phyloP scores from a whole-genome alignment of 2,888 invertebrate genomes.

The Auanema freiburgensis region DNA sequence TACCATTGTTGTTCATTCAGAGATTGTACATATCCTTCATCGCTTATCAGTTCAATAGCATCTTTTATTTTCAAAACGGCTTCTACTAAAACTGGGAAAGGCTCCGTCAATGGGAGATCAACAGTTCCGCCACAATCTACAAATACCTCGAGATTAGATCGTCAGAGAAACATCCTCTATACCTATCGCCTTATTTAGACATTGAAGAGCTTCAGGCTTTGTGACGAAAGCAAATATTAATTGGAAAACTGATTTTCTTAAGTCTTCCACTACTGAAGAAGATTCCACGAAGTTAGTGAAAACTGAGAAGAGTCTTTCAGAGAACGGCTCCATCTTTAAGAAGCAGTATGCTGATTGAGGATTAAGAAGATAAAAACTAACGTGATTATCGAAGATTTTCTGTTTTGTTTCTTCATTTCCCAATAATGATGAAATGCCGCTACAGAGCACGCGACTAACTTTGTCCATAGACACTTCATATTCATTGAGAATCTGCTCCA shows the following conservation, averaged over 20 bases:
- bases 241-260: slow-evolving; percentile 27
- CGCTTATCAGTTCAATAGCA: slow-evolving; percentile 17
- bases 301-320: slow-evolving; percentile 8
- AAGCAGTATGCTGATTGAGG: neutral
- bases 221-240: slow-evolving; percentile 40
- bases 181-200: slow-evolving; percentile 17
- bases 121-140: slow-evolving; percentile 31
- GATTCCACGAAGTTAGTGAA: slow-evolving; percentile 14
- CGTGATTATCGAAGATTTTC: neutral
- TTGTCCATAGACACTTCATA: slow-evolving; percentile 37
- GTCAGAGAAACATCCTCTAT: neutral
- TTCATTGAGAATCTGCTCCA: slow-evolving; percentile 28
- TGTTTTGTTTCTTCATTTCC: neutral
- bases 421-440: slow-evolving; percentile 20
- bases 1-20: slow-evolving; percentile 16
- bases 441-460: slow-evolving; percentile 32
- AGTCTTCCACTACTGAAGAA: slow-evolving; percentile 16
- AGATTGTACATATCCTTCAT: slow-evolving; percentile 7
- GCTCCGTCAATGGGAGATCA: slow-evolving; percentile 45
- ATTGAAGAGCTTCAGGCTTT: slow-evolving; percentile 19
- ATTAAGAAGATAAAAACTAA: too few species aligned
- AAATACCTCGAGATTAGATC: neutral
- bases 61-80: slow-evolving; percentile 34
- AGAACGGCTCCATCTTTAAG: slow-evolving; percentile 16
- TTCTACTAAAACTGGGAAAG: slow-evolving; percentile 42